Evolutionary conservation across 2,888 invertebrate genomes (phyloP).

Genomic region (Diarsia rubi): DNA sequence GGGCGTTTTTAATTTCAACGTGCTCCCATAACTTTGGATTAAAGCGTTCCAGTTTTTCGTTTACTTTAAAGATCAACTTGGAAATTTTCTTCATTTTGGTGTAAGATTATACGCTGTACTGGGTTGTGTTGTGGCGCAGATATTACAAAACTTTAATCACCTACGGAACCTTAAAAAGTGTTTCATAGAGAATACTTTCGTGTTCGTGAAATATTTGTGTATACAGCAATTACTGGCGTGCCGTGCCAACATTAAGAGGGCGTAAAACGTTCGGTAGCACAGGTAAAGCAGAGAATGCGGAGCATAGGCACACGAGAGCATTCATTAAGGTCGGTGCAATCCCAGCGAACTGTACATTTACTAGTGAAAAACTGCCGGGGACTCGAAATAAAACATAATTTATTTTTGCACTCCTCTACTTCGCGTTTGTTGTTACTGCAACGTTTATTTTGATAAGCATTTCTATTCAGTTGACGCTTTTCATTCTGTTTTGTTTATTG

Average conservation of each 20-base stretch:
- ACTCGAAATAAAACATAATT: conserved; percentile 76
- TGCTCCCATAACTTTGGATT: conserved; percentile 38
- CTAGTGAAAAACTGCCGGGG: conserved; percentile 72
- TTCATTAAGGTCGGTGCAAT: conserved; percentile 83
- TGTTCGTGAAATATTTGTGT: conserved; percentile 60
- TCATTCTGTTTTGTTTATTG: conserved; percentile 21
- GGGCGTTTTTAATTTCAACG: conserved; percentile 35
- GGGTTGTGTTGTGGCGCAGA: conserved; percentile 7
- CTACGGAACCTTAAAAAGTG: conserved; percentile 35
- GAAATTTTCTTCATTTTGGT: conserved; percentile 45
- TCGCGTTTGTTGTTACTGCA: conserved; percentile 66
- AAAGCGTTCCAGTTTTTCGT: conserved; percentile 26
- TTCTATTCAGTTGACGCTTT: conserved; percentile 43
- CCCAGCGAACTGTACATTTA: conserved; percentile 73
- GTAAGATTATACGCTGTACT: conserved; percentile 9
- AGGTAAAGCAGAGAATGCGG: conserved; percentile 70
- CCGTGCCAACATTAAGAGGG: conserved; percentile 71
- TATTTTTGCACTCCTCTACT: conserved; percentile 67
- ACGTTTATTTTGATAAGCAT: conserved; percentile 55
- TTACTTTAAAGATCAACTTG: conserved; percentile 36
- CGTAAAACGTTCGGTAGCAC: conserved; percentile 73
- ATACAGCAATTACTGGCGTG: conserved; percentile 70
- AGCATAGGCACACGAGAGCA: conserved; percentile 76
- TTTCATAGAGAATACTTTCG: conserved; percentile 49
- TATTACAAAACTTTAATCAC: conserved; percentile 40